Conservation (phyloP, 1,140 invertebrate species). For the Drosophila navojoa region DNA sequence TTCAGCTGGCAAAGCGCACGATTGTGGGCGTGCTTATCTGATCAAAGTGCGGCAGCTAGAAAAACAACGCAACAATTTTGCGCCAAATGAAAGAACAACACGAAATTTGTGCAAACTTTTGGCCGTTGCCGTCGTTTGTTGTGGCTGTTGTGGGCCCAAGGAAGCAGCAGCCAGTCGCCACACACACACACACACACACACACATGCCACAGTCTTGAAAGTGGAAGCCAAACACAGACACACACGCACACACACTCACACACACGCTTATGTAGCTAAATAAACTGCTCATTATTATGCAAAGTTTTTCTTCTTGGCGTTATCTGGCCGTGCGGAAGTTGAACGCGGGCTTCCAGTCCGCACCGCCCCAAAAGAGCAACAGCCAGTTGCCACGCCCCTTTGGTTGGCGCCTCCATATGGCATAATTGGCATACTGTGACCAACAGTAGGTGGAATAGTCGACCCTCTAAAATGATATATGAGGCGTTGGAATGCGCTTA, state of each 20-base stretch:
- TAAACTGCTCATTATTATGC: constrained; percentile 79
- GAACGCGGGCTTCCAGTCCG: constrained; percentile 24
- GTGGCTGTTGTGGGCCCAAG: constrained; percentile 49
- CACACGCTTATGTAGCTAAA: constrained; percentile 42
- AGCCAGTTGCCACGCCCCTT: constrained; percentile 30
- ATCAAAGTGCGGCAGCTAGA: constrained; percentile 62
- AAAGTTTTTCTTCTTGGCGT: constrained; percentile 64
- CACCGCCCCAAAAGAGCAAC: constrained; percentile 48
- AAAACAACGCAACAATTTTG: constrained; percentile 70
- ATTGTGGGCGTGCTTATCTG: constrained; percentile 61
- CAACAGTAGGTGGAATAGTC: constrained; percentile 12
- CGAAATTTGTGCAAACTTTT: constrained; percentile 62
- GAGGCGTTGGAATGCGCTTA: constrained; percentile 32
- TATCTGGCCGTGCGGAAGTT: constrained; percentile 61
- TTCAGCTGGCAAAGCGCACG: constrained; percentile 2
- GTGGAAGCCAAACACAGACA: constrained; percentile 59
- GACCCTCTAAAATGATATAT: constrained; percentile 23
- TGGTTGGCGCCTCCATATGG: constrained; percentile 23
- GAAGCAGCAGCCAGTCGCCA: constrained; percentile 14
- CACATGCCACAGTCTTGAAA: constrained; percentile 44
- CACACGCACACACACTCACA: constrained; percentile 23
- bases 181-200: constrained; percentile 9
- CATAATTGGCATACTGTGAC: constrained; percentile 40
- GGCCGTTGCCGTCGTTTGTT: constrained; percentile 52
- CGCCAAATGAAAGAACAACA: constrained; percentile 74